Conservation (phyloP, 2,888 invertebrate genomes). For the Scaptomyza reducta region DNA sequence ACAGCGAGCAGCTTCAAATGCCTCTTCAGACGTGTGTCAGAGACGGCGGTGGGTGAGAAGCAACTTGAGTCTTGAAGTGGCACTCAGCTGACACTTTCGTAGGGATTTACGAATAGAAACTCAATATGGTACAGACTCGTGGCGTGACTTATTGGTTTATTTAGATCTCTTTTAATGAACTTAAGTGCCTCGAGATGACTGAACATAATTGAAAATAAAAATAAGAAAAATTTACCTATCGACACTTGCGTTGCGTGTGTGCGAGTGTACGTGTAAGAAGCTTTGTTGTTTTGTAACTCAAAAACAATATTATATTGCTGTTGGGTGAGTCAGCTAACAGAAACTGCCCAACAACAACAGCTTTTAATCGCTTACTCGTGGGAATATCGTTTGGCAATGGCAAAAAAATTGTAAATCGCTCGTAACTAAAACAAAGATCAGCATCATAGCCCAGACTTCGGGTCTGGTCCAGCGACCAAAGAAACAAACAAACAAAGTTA, state of each 20-base stretch:
- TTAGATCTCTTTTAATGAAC: conserved; percentile 78
- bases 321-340: conserved; percentile 51
- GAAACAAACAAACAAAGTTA: conserved; percentile 65
- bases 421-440: conserved; percentile 62
- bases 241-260: conserved; percentile 38
- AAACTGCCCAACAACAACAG: conserved; percentile 32
- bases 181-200: conserved; percentile 72
- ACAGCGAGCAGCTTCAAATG: conserved; percentile 27
- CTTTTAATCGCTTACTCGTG: conserved; percentile 49
- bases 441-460: conserved; percentile 32
- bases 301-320: conserved; percentile 47
- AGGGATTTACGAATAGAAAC: conserved; percentile 72
- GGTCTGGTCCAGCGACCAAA: conserved; percentile 5
- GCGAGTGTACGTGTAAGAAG: conserved; percentile 44
- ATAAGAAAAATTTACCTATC: conserved; percentile 55
- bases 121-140: conserved; percentile 71
- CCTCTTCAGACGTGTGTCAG: conserved; percentile 32
- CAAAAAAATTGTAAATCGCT: conserved; percentile 55
- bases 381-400: conserved; percentile 72
- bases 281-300: too few relatives aligned
- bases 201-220: conserved; percentile 60
- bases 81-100: conserved; percentile 77
- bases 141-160: conserved; percentile 79
- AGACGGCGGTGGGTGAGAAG: conserved; percentile 2
- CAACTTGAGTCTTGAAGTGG: conserved; percentile 63